A percentile compares a stretch with the other conserved stretches of the same genome.
Conservation (phyloP, 2,113 vertebrate genomes). For the Chaetops frenatus region DNA sequence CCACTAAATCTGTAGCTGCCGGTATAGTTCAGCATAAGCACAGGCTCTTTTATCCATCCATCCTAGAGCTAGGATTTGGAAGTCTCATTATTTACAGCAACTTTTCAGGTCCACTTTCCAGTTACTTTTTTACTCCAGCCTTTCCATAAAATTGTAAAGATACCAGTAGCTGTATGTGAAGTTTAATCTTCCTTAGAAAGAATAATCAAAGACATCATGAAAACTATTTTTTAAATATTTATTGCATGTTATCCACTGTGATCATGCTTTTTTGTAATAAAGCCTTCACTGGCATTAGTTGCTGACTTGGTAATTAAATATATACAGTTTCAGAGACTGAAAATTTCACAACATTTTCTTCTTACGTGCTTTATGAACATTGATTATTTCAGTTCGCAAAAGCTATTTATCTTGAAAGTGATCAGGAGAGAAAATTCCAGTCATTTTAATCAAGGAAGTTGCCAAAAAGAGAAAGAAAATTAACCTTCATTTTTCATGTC, state of each 20-base stretch:
- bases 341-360: not conserved
- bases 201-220: not conserved
- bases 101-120: not conserved
- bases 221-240: not conserved
- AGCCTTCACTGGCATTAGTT: not conserved
- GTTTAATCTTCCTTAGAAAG: not conserved
- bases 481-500: not conserved
- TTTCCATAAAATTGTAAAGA: not conserved
- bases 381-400: not conserved
- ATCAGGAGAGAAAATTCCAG: not conserved
- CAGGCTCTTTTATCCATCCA: not conserved
- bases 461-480: not conserved
- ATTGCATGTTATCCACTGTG: not conserved
- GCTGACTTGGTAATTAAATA: not conserved
- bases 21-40: not conserved
- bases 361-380: not conserved
- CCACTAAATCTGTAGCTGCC: not conserved
- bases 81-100: not conserved
- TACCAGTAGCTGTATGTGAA: not conserved
- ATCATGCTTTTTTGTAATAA: not conserved
- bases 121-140: not conserved
- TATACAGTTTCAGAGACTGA: not conserved
- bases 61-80: not conserved
- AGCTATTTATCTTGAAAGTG: not conserved
- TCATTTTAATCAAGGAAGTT: constrained; percentile 25